A percentile compares a stretch with the other conserved stretches of the same genome.
phyloP scores from a whole-genome alignment of 1,140 invertebrate genomes.

The Pantala flavescens region DNA sequence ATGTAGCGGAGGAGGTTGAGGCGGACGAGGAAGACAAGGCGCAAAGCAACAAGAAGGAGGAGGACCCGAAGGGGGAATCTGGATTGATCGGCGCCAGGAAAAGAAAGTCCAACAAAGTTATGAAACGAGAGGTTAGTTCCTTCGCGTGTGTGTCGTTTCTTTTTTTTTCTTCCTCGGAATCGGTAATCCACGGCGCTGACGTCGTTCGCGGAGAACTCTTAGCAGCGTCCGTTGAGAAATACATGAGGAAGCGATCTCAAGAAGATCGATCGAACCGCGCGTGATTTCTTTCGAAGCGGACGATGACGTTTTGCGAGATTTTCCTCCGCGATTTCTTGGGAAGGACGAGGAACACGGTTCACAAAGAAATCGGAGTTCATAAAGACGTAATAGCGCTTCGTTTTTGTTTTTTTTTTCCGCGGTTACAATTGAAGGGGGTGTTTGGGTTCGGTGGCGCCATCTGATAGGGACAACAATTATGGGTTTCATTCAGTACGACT shows the following conservation, averaged over 20 bases:
- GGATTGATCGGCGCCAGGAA: slow-evolving; percentile 13
- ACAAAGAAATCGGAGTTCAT: no score
- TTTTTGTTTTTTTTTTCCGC: no score
- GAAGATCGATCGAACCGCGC: not conserved
- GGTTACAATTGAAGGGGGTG: no score
- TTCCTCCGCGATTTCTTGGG: no score
- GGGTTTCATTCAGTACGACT: no score
- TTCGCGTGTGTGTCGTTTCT: no score
- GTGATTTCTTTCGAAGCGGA: not conserved
- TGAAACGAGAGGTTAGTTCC: slow-evolving; percentile 12
- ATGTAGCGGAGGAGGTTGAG: not conserved
- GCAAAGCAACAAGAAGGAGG: not conserved
- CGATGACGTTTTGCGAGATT: not conserved
- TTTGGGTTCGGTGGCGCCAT: no score
- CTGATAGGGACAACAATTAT: no score
- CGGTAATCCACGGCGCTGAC: not conserved
- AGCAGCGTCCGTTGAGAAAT: not conserved
- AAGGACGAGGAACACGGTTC: no score
- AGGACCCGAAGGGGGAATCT: not conserved
- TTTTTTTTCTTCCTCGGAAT: not conserved
- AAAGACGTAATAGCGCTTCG: no score
- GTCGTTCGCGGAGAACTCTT: not conserved
- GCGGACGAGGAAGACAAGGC: not conserved
- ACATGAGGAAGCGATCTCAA: not conserved
- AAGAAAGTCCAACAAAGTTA: not conserved